phyloP scores from a whole-genome alignment of 2,888 invertebrate genomes.

The Scaptomyza caliginosa region DNA sequence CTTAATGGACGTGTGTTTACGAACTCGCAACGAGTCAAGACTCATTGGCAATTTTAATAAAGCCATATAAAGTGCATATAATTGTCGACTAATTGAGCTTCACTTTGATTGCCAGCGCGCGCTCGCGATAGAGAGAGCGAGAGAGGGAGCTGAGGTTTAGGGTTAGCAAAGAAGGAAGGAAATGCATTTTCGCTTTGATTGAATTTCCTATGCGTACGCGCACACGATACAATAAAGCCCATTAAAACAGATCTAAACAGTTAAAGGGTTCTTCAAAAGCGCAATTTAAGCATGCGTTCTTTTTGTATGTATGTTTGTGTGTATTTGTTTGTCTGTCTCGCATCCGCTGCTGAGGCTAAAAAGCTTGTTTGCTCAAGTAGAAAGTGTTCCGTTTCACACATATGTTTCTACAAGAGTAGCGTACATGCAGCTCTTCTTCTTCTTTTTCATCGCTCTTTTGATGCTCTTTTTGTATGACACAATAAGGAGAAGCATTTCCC shows the following conservation, averaged over 20 bases:
- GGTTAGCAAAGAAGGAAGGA: conserved; percentile 36
- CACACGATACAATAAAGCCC: conserved; percentile 23
- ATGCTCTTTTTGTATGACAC: background rate
- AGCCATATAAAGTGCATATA: conserved; percentile 22
- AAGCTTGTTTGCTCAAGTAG: conserved; percentile 46
- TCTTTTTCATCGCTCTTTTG: too few species aligned
- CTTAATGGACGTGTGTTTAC: conserved; percentile 1
- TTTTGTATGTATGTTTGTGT: too few species aligned
- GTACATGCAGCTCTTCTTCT: too few species aligned
- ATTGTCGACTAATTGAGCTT: conserved; percentile 29
- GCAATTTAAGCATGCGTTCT: conserved; percentile 2
- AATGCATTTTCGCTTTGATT: conserved; percentile 62
- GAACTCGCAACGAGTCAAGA: conserved; percentile 8
- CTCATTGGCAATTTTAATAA: conserved; percentile 16
- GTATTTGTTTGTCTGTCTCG: conserved; percentile 22
- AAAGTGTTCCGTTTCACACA: conserved; percentile 31
- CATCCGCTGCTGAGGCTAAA: conserved; percentile 46
- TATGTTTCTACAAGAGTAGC: background rate
- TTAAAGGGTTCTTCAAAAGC: conserved; percentile 39
- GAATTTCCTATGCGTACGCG: conserved; percentile 52
- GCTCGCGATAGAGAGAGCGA: background rate
- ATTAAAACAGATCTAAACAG: conserved; percentile 3
- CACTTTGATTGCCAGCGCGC: conserved; percentile 1
- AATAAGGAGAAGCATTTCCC: background rate
- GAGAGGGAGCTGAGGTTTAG: background rate